Conservation (phyloP, 2,888 invertebrate species). For the Pheosia tremula region DNA sequence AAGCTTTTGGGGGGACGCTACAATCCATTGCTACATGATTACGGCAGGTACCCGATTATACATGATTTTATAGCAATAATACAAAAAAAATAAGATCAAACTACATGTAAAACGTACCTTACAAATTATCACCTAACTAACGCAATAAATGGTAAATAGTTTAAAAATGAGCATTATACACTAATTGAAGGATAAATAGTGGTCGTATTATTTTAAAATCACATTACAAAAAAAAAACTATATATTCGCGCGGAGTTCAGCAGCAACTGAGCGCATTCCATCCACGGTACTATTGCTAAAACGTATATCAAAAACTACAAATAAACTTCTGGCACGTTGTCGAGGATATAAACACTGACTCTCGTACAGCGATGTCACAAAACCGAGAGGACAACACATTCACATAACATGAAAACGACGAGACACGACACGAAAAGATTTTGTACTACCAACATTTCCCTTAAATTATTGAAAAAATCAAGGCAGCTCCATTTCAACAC, state of each 20-base stretch:
- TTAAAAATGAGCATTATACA: conserved; percentile 80
- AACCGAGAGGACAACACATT: conserved; percentile 60
- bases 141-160: conserved; percentile 78
- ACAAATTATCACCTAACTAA: conserved; percentile 71
- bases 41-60: conserved; percentile 60
- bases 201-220: conserved; percentile 69
- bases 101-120: conserved; percentile 64
- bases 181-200: conserved; percentile 79
- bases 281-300: conserved; percentile 58
- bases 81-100: conserved; percentile 58
- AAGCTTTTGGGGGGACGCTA: conserved; percentile 56
- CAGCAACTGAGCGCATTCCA: conserved; percentile 63
- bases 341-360: conserved; percentile 63
- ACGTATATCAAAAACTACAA: conserved; percentile 70
- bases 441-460: conserved; percentile 69
- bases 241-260: conserved; percentile 50
- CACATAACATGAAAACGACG: conserved; percentile 62
- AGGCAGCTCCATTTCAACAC: conserved; percentile 50
- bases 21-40: conserved; percentile 54
- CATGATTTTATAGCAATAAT: conserved; percentile 43
- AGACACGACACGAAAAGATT: conserved; percentile 57
- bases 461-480: conserved; percentile 56
- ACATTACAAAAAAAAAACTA: conserved; percentile 65
- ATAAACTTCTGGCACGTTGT: conserved; percentile 81
- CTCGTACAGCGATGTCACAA: conserved; percentile 60